Evolutionary conservation across 2,797 vertebrate genomes (phyloP).

Genomic region (Pangasius mekongensis): DNA sequence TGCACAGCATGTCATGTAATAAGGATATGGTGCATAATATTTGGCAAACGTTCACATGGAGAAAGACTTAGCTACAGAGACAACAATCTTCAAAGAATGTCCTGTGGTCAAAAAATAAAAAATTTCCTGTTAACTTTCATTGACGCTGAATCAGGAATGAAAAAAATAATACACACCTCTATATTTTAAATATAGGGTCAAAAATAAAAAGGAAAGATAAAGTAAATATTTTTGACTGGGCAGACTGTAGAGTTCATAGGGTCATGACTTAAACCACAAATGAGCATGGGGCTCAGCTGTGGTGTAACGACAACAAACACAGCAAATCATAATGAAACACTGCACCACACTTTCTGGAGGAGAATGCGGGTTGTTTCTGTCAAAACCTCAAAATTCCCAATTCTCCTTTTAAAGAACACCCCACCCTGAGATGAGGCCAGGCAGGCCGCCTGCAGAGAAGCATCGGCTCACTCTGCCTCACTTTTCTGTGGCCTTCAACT

Average conservation of each 20-base stretch:
- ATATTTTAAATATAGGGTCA: not conserved
- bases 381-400: constrained; percentile 45
- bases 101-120: constrained; percentile 35
- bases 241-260: constrained; percentile 36
- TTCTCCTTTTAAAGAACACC: constrained; percentile 44
- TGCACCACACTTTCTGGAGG: constrained; percentile 16
- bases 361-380: constrained; percentile 43
- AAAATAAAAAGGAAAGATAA: constrained; percentile 20
- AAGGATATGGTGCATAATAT: constrained; percentile 29
- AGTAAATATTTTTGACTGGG: constrained; percentile 39
- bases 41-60: constrained; percentile 22
- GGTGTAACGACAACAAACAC: constrained; percentile 42
- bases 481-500: constrained; percentile 15
- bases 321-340: constrained; percentile 50
- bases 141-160: constrained; percentile 6
- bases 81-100: constrained; percentile 24
- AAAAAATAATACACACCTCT: constrained; percentile 14
- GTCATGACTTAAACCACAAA: constrained; percentile 48
- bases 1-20: constrained; percentile 41
- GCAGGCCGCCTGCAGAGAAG: constrained; percentile 14
- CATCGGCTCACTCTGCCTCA: constrained; percentile 2
- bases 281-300: constrained; percentile 30
- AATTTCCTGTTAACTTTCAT: constrained; percentile 16
- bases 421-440: constrained; percentile 52
- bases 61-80: constrained; percentile 15